A percentile compares a stretch with the other conserved stretches of the same genome.
Conservation (phyloP, 2,888 invertebrate genomes). For the Belgica antarctica region DNA sequence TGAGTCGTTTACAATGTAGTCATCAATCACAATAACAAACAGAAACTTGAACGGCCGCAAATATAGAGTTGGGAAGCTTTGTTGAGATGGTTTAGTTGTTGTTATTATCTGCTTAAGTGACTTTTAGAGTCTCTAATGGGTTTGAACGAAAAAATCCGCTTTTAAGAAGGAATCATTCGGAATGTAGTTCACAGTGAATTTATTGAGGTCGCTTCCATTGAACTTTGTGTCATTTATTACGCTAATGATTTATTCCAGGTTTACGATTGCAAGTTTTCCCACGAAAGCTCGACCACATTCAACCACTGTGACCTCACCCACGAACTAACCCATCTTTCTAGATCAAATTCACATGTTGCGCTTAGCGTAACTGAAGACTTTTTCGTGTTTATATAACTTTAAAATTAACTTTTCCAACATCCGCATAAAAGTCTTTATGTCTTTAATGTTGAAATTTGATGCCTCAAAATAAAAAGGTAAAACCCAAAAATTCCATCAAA, state of each 20-base stretch:
- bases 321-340: too few species aligned
- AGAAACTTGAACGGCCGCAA: neutral
- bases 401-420: neutral
- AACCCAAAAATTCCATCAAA: too few species aligned
- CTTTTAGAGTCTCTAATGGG: neutral
- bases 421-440: slow-evolving; percentile 18
- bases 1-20: neutral
- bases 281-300: too few species aligned
- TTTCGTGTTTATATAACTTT: slow-evolving; percentile 3
- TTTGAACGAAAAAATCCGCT: too few species aligned
- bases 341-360: neutral
- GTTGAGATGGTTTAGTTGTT: neutral
- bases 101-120: neutral
- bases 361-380: neutral
- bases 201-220: too few species aligned
- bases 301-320: too few species aligned
- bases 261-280: too few species aligned
- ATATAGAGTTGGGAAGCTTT: neutral
- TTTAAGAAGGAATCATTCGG: too few species aligned
- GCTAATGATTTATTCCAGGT: too few species aligned
- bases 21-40: neutral
- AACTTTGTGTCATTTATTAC: too few species aligned
- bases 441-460: neutral
- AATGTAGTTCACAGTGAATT: too few species aligned
- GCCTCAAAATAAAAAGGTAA: too few species aligned